phyloP scores from a whole-genome alignment of 2,113 vertebrate genomes.

The Electrona antarctica region DNA sequence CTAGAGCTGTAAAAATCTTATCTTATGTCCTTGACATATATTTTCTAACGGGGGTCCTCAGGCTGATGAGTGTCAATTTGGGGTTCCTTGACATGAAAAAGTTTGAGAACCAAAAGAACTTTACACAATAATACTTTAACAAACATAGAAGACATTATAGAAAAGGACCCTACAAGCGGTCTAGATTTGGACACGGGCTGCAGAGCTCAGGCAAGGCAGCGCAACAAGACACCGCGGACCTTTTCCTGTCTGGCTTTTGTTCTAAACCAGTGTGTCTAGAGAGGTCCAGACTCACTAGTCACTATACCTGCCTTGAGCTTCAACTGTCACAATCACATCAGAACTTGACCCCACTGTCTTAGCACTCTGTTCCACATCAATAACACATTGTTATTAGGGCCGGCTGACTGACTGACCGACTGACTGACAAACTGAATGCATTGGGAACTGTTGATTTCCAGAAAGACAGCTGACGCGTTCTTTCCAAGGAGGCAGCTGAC shows the following conservation, averaged over 20 bases:
- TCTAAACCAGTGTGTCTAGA: conserved; percentile 16
- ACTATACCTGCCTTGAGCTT: background rate
- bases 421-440: conserved; percentile 46
- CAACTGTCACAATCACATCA: conserved; percentile 28
- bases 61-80: no score
- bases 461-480: conserved; percentile 69
- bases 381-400: conserved; percentile 68
- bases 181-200: conserved; percentile 5
- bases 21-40: no score
- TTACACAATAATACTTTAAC: no score
- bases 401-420: conserved; percentile 51
- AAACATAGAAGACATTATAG: background rate
- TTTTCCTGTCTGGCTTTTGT: conserved; percentile 38
- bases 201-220: conserved; percentile 33
- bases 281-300: background rate
- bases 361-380: conserved; percentile 51
- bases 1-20: no score
- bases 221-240: conserved; percentile 49
- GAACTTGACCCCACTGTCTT: background rate
- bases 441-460: conserved; percentile 70
- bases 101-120: no score
- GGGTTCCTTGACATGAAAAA: no score
- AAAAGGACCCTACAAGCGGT: conserved; percentile 9
- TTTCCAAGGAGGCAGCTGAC: conserved; percentile 57
- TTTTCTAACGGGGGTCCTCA: no score